Base-by-base conservation (phyloP, 1,140 invertebrate species). In the Penaeus japonicus region DNA sequence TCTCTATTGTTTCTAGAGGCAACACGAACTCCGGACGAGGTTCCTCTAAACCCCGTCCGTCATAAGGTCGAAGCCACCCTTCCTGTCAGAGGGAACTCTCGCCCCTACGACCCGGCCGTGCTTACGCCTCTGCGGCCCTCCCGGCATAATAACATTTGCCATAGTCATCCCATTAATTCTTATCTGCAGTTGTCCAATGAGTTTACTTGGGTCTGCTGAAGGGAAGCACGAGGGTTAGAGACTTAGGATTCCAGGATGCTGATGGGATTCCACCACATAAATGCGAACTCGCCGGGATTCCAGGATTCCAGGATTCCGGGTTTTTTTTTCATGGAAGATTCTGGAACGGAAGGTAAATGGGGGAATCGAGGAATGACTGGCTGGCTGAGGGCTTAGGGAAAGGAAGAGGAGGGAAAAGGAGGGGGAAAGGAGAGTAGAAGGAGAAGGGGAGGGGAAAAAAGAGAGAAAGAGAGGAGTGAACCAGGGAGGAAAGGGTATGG, bases 131-230 rank as follows among this genome's bases (percentile, higher is more conserved):
- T 18, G 73, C 35, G 24, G 59, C 54, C 47, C 54, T 15, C 39
- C 18, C 79, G 22, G 73, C 35, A 39, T 73, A 83, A 88, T 83
- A 77, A 84, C 86, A 88, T 75, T 88, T 83, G 79, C 70, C 80
- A 82, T 83, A 88, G 65, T 88, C 86, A 88, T 88, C 70, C 86
- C 86, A 88, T 88, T 88, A 88, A 55, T 73, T 53, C 80, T 88
- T 88, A 88, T 88, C 86, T 88, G 55, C 80, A 77, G 79, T 83
- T 88, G 86, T 82, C 32, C 80, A 88, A 88, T 83, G 86, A 83
- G 80, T 88, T 82, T 83, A 77, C 79, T 54, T 77, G 85, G 53
- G 54, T 27, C 30, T 83, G 80, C 57, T 47, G 84, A 32, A 65
- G 53, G 81, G 30, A 39, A 10, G 39, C 39, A 39, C 39, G 39